Percentiles rank a stretch among this genome's conserved stretches.
These are phyloP conservation scores for Fragum fragum DNA, from an alignment of 2,888 invertebrate genomes.

Conservation along the genomic window DNA sequence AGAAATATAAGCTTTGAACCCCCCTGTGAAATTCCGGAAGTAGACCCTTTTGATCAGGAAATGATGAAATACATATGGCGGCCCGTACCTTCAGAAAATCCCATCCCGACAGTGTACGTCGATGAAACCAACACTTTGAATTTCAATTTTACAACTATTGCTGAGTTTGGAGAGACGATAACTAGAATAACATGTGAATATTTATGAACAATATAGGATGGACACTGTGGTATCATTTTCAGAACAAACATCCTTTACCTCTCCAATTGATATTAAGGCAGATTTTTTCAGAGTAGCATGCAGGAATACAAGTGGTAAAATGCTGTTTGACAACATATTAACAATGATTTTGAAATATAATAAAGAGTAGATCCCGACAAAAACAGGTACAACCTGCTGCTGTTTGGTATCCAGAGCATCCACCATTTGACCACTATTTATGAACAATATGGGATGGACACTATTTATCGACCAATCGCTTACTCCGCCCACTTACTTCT, in stretches of 20 bases:
- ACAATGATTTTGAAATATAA: constrained; percentile 5
- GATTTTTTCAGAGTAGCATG: constrained; percentile 25
- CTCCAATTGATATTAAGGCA: constrained; percentile 4
- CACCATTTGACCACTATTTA: constrained; percentile 42
- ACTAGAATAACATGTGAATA: neutral
- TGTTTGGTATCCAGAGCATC: constrained; percentile 52
- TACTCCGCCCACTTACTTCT: too few relatives aligned
- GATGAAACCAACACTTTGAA: constrained; percentile 37
- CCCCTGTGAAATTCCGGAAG: constrained; percentile 31
- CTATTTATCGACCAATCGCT: too few relatives aligned
- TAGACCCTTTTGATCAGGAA: constrained; percentile 33
- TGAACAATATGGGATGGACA: too few relatives aligned
- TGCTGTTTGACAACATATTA: constrained; percentile 17
- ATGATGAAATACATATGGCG: constrained; percentile 32
- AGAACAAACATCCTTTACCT: constrained; percentile 15
- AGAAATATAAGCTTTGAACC: neutral
- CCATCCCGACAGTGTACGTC: constrained; percentile 29
- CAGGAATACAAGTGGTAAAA: neutral
- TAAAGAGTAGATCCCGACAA: neutral
- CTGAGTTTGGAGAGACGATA: neutral
- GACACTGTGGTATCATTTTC: constrained; percentile 15
- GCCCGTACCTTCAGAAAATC: constrained; percentile 14
- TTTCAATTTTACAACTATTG: constrained; percentile 25
- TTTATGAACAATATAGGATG: neutral
- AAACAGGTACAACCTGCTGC: constrained; percentile 32